phyloP scores from a whole-genome alignment of 2,888 invertebrate species.

The Abrostola triplasia region DNA sequence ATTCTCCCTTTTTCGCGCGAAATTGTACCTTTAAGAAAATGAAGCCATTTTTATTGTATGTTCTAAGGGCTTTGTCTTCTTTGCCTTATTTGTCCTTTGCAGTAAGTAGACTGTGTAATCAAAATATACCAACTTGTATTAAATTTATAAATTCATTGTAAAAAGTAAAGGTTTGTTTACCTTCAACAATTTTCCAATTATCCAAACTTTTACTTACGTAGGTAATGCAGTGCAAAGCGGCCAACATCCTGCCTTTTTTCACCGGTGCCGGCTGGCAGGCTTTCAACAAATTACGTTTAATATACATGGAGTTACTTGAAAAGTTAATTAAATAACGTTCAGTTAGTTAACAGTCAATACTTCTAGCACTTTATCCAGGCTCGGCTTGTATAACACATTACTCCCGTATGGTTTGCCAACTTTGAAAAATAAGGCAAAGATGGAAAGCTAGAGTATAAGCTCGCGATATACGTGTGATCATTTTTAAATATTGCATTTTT shows the following conservation, averaged over 20 bases:
- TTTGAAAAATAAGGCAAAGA: slow-evolving; percentile 3
- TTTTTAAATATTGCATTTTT: too few species aligned
- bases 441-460: too few species aligned
- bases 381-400: slow-evolving; percentile 25
- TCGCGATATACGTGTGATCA: too few species aligned
- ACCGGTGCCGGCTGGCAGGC: slow-evolving; percentile 21
- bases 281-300: slow-evolving; percentile 58
- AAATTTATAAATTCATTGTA: slow-evolving; percentile 4
- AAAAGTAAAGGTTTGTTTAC: not conserved
- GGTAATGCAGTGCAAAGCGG: slow-evolving; percentile 21
- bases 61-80: slow-evolving; percentile 39
- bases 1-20: slow-evolving; percentile 50
- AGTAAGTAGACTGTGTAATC: slow-evolving; percentile 12
- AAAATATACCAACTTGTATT: slow-evolving; percentile 21
- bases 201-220: slow-evolving; percentile 12
- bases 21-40: slow-evolving; percentile 60
- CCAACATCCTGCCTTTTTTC: slow-evolving; percentile 28
- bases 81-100: slow-evolving; percentile 30
- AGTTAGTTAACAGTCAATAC: slow-evolving; percentile 40
- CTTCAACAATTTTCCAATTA: slow-evolving; percentile 4
- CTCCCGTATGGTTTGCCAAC: slow-evolving; percentile 20
- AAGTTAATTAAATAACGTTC: slow-evolving; percentile 48
- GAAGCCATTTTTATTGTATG: slow-evolving; percentile 54
- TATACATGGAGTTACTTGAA: slow-evolving; percentile 35
- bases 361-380: slow-evolving; percentile 13